Percentiles rank a stretch among this genome's conserved stretches.
Evolutionary conservation across 1,140 invertebrate genomes (phyloP).

Genomic region (Scaptomyza montana): DNA sequence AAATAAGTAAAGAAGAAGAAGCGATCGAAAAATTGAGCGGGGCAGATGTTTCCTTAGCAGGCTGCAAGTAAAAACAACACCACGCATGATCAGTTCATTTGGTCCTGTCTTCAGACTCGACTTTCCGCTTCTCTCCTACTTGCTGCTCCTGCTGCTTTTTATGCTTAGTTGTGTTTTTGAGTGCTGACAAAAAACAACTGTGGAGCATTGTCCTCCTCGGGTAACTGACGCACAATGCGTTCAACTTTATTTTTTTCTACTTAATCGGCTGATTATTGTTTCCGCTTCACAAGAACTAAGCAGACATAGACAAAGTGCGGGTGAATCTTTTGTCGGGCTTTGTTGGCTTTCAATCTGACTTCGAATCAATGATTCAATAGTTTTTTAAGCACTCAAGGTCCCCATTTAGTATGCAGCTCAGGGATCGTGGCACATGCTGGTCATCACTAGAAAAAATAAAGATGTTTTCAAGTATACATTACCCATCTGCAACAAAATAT

Average conservation of each 20-base stretch:
- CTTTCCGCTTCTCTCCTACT: neutral
- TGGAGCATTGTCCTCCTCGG: constrained; percentile 62
- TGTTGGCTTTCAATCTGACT: constrained; percentile 23
- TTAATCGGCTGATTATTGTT: constrained; percentile 61
- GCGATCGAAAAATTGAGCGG: constrained; percentile 63
- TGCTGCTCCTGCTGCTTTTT: constrained; percentile 33
- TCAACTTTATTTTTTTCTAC: constrained; percentile 44
- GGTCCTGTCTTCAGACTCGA: constrained; percentile 27
- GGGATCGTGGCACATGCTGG: constrained; percentile 28
- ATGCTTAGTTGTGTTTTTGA: constrained; percentile 47
- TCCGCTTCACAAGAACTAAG: constrained; percentile 44
- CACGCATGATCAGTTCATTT: constrained; percentile 74
- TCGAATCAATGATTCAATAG: constrained; percentile 25
- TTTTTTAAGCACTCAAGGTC: constrained; percentile 27
- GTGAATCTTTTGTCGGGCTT: constrained; percentile 18
- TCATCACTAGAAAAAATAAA: constrained; percentile 15
- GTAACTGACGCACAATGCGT: constrained; percentile 49
- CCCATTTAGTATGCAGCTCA: constrained; percentile 34
- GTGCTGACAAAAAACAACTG: constrained; percentile 13
- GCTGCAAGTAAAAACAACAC: constrained; percentile 68
- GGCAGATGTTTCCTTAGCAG: constrained; percentile 80
- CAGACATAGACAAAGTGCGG: constrained; percentile 49
- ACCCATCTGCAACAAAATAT: constrained; percentile 21
- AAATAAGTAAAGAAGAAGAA: constrained; percentile 43
- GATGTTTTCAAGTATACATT: constrained; percentile 23